Percentiles rank a stretch among this genome's conserved stretches.
Evolutionary conservation across 2,113 vertebrate species (phyloP).

Genomic region (Hippocampus barbouri): DNA sequence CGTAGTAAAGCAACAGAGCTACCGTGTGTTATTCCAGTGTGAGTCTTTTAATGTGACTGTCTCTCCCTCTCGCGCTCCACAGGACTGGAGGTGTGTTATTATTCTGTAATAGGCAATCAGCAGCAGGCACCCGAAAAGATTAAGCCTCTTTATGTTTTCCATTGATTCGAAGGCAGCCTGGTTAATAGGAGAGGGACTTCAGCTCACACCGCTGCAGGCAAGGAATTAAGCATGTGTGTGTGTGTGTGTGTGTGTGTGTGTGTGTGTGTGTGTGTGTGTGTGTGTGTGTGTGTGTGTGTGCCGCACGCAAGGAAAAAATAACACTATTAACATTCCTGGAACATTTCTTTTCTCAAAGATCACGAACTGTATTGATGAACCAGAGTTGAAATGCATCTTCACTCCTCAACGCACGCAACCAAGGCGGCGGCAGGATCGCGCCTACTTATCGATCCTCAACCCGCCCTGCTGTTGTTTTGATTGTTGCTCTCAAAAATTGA

Average conservation of each 20-base stretch:
- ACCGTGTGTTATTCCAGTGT: conserved; percentile 39
- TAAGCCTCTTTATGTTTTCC: conserved; percentile 70
- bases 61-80: conserved; percentile 48
- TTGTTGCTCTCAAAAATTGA: conserved; percentile 66
- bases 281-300: no score
- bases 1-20: conserved; percentile 58
- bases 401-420: conserved; percentile 31
- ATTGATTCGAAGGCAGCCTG: conserved; percentile 69
- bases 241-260: no score
- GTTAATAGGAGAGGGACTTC: conserved; percentile 69
- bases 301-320: conserved; percentile 47
- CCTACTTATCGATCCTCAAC: conserved; percentile 59
- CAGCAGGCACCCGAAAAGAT: conserved; percentile 69
- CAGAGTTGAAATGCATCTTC: conserved; percentile 61
- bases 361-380: conserved; percentile 67
- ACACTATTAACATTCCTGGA: conserved; percentile 69
- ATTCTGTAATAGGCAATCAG: conserved; percentile 77
- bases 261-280: no score
- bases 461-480: conserved; percentile 47
- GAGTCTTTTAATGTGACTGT: conserved; percentile 40
- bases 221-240: conserved; percentile 30
- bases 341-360: conserved; percentile 68
- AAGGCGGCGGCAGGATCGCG: conserved; percentile 19
- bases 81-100: conserved; percentile 68
- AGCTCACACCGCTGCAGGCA: conserved; percentile 59